Conservation (phyloP, 2,888 invertebrate genomes). For the Scaptomyza parva region DNA sequence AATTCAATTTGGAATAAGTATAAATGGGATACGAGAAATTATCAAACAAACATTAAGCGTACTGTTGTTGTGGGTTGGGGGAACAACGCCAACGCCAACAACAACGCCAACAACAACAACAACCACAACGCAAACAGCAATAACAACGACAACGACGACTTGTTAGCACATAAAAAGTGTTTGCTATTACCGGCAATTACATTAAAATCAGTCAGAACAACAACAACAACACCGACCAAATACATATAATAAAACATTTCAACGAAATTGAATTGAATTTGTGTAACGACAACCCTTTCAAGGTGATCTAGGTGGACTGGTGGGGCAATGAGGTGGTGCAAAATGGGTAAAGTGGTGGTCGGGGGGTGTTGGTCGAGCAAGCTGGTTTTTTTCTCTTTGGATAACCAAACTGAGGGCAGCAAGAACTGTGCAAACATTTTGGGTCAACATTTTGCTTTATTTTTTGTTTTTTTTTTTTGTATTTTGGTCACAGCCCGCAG, state of each 20-base stretch:
- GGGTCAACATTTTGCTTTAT: constrained; percentile 37
- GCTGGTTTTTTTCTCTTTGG: constrained; percentile 26
- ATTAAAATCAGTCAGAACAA: constrained; percentile 62
- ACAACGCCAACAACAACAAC: constrained; percentile 36
- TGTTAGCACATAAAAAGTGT: constrained; percentile 64
- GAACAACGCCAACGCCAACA: constrained; percentile 25
- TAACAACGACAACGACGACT: constrained; percentile 39
- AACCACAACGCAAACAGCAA: constrained; percentile 26
- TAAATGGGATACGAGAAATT: constrained; percentile 42
- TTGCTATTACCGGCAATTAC: constrained; percentile 68
- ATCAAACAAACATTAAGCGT: constrained; percentile 53
- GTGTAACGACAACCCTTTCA: constrained; percentile 65
- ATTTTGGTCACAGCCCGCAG: constrained; percentile 51
- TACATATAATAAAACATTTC: constrained; percentile 68
- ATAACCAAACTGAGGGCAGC: constrained; percentile 43
- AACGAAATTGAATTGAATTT: constrained; percentile 68
- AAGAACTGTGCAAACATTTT: constrained; percentile 60
- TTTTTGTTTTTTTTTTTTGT: constrained; percentile 22
- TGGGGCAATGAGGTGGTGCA: too few relatives aligned
- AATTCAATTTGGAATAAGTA: constrained; percentile 53
- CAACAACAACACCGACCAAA: constrained; percentile 44
- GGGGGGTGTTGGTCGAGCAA: constrained; percentile 7
- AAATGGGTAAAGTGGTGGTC: background rate
- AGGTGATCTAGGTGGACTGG: constrained; percentile 30
- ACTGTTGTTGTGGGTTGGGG: too few relatives aligned